Percentiles rank a stretch among this genome's conserved stretches.
phyloP scores from a whole-genome alignment of 2,113 vertebrate genomes.

The Hassar affinis region DNA sequence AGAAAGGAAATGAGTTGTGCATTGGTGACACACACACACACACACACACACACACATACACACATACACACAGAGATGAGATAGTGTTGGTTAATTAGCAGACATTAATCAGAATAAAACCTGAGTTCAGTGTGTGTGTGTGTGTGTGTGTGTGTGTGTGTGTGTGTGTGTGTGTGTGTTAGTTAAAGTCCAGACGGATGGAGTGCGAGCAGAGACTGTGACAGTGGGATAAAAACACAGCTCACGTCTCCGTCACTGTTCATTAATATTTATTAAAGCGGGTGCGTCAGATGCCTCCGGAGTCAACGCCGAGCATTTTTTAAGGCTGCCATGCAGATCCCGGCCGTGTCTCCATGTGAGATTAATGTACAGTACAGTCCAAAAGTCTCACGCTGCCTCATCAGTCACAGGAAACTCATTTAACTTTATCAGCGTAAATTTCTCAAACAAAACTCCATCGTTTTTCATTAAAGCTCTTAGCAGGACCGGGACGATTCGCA shows the following conservation, averaged over 20 bases:
- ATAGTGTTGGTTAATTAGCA: slow-evolving; percentile 26
- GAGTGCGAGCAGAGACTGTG: not conserved
- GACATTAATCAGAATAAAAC: slow-evolving; percentile 40
- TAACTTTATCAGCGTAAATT: not conserved
- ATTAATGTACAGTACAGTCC: not conserved
- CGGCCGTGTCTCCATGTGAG: not conserved
- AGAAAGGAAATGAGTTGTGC: not conserved
- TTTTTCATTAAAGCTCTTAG: not conserved
- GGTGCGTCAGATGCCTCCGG: not conserved
- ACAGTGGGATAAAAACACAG: slow-evolving; percentile 26
- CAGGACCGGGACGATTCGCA: not conserved
- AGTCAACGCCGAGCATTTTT: not conserved
- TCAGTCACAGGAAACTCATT: not conserved
- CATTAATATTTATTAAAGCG: not conserved
- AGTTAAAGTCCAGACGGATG: not conserved
- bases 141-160: slow-evolving; percentile 9
- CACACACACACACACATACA: too few species aligned
- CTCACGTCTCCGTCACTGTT: not conserved
- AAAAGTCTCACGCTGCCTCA: not conserved
- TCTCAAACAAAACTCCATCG: not conserved
- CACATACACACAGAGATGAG: not conserved
- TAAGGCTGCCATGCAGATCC: not conserved
- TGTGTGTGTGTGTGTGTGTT: not conserved
- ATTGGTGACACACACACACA: not conserved
- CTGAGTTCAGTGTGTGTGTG: not conserved